phyloP scores from a whole-genome alignment of 2,113 vertebrate genomes.

The Oryctolagus cuniculus region mOryCun1.1 NC_091432.1:41973001-41973500 shows the following conservation, averaged over 20 bases:
- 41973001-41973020: neutral
- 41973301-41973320: neutral
- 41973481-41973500: neutral
- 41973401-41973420: neutral
- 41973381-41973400: neutral
- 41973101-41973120: neutral
- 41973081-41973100: neutral
- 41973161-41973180: neutral
- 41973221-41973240: neutral
- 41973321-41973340: neutral
- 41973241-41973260: neutral
- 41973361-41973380: constrained; percentile 18
- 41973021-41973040: neutral
- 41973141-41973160: neutral
- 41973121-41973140: neutral
- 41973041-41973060: neutral
- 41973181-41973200: neutral
- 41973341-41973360: neutral
- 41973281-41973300: neutral
- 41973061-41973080: neutral
- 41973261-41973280: neutral
- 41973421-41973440: fast-evolving
- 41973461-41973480: neutral
- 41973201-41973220: neutral
- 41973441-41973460: neutral